Percentiles rank a stretch among this genome's conserved stretches.
Conservation (phyloP, 2,797 vertebrate genomes). For the Propithecus perrieri region DNA sequence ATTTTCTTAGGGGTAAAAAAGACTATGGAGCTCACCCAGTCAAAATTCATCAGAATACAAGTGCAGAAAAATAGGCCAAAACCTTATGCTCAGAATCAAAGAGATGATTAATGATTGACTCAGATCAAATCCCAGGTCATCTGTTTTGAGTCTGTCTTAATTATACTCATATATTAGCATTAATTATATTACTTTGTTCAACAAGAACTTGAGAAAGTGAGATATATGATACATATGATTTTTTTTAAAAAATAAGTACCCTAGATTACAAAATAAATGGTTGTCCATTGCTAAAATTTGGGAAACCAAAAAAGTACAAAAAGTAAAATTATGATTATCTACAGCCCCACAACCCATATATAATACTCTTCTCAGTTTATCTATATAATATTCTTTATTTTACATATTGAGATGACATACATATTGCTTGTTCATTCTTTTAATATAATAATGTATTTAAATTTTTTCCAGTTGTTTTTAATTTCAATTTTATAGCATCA, state of each 20-base stretch:
- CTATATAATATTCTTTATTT: neutral
- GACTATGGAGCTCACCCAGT: neutral
- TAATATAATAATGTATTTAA: neutral
- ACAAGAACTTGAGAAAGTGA: neutral
- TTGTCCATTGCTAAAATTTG: neutral
- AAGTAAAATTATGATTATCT: neutral
- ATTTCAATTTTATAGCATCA: neutral
- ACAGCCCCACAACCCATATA: neutral
- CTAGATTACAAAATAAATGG: neutral
- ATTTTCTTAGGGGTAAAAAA: neutral
- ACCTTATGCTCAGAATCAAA: neutral
- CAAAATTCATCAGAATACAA: conserved; percentile 13
- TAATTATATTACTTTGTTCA: neutral
- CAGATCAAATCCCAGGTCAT: neutral
- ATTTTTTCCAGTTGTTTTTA: neutral
- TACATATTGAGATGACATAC: neutral
- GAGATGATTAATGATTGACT: neutral
- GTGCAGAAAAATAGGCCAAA: neutral
- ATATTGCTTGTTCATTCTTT: neutral
- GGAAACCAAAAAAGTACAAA: neutral
- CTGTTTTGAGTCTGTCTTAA: neutral
- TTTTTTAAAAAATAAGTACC: neutral
- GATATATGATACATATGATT: neutral
- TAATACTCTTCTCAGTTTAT: neutral
- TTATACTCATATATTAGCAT: neutral